These are phyloP conservation scores for Oreotrochilus melanogaster DNA, from an alignment of 2,113 vertebrate species.

Conservation along the genomic window DNA sequence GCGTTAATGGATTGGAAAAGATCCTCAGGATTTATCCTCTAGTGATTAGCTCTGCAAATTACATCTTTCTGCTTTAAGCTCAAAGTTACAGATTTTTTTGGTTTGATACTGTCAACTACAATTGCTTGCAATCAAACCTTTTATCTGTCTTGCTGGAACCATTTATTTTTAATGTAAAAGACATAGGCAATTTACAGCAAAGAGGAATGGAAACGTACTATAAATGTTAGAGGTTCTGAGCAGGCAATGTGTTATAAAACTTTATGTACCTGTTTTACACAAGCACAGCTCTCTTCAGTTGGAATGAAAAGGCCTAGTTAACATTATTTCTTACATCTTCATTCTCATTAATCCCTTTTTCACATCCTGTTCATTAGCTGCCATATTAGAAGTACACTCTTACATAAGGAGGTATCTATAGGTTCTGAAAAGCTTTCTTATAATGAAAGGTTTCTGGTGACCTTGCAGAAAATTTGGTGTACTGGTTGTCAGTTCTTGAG, in stretches of 20 bases:
- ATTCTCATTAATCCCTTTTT: conserved; percentile 15
- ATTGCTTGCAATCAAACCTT: conserved; percentile 56
- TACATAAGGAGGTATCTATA: neutral
- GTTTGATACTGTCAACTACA: conserved; percentile 26
- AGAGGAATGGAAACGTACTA: conserved; percentile 62
- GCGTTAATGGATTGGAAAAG: neutral
- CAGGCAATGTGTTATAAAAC: conserved; percentile 56
- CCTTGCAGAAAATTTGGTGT: neutral
- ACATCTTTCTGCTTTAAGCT: neutral
- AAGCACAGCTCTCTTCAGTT: neutral
- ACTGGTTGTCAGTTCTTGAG: neutral
- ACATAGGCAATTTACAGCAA: conserved; percentile 63
- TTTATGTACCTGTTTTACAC: conserved; percentile 49
- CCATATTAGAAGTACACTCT: neutral
- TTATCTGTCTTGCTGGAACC: conserved; percentile 53
- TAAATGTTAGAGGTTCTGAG: conserved; percentile 55
- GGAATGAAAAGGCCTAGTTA: conserved; percentile 55
- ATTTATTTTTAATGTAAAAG: conserved; percentile 66
- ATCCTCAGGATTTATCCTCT: neutral
- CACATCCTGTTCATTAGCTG: neutral
- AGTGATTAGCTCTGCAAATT: neutral
- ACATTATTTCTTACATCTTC: conserved; percentile 34
- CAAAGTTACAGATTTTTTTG: conserved; percentile 4
- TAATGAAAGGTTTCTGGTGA: neutral
- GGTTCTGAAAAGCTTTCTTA: neutral